Evolutionary conservation across 2,113 vertebrate genomes (phyloP).

Genomic region (Thymallus thymallus): DNA sequence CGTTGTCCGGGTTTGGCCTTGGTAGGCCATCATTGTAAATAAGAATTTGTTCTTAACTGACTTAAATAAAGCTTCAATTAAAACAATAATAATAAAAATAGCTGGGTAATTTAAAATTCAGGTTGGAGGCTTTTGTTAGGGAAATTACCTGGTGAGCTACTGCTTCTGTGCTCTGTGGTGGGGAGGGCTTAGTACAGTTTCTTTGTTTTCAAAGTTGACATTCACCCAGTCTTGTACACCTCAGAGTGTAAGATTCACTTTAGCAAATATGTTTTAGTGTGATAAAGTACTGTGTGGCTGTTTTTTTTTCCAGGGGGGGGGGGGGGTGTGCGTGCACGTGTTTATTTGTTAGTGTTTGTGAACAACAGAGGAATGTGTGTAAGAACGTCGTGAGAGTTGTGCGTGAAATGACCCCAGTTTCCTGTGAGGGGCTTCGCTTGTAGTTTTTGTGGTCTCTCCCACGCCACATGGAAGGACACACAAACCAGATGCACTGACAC

Average conservation of each 20-base stretch:
- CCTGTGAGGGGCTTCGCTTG: conserved; percentile 27
- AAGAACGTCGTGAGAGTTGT: conserved; percentile 1
- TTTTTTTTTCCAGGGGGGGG: neutral
- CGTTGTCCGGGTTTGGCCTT: no score
- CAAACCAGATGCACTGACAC: neutral
- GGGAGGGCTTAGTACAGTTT: conserved; percentile 33
- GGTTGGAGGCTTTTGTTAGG: conserved; percentile 50
- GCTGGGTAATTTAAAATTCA: conserved; percentile 42
- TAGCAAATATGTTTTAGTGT: conserved; percentile 21
- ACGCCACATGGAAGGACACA: conserved; percentile 23
- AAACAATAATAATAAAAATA: no score
- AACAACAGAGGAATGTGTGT: conserved; percentile 4
- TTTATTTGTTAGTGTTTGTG: neutral
- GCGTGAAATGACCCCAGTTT: conserved; percentile 35
- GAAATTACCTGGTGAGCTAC: conserved; percentile 45
- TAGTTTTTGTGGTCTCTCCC: conserved; percentile 25
- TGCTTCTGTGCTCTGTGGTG: conserved; percentile 25
- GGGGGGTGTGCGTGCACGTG: neutral
- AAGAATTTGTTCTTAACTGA: no score
- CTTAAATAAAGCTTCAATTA: no score
- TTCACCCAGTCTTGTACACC: neutral
- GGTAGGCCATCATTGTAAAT: no score
- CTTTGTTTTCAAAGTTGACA: conserved; percentile 56
- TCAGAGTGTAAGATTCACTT: conserved; percentile 12
- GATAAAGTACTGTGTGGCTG: conserved; percentile 4